phyloP scores from a whole-genome alignment of 2,113 vertebrate genomes.

The Phrynosoma platyrhinos region DNA sequence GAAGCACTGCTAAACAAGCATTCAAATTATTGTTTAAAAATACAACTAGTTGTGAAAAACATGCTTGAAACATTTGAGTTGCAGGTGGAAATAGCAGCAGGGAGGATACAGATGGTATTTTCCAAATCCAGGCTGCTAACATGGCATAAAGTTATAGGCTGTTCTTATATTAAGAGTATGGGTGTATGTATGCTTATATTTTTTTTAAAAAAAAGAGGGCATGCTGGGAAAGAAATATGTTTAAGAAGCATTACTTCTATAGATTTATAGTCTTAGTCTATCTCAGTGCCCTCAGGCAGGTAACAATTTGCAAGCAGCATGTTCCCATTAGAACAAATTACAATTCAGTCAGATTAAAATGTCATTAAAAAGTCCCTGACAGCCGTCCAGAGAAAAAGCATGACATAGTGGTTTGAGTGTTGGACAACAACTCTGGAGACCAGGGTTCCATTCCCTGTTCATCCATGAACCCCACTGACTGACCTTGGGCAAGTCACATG shows the following conservation, averaged over 20 bases:
- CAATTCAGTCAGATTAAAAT: conserved; percentile 16
- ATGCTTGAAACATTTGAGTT: conserved; percentile 11
- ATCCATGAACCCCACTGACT: no score
- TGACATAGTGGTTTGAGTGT: not conserved
- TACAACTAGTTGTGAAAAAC: conserved; percentile 26
- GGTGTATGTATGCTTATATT: no score
- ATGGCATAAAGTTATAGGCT: not conserved
- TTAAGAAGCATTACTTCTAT: not conserved
- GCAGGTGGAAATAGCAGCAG: not conserved
- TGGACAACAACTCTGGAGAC: not conserved
- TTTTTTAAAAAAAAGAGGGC: no score
- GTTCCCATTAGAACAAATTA: not conserved
- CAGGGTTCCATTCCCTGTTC: no score
- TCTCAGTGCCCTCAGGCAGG: not conserved
- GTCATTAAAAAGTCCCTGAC: not conserved
- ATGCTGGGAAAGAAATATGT: not conserved
- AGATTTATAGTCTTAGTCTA: not conserved
- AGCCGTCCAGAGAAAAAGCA: not conserved
- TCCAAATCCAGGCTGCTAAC: not conserved
- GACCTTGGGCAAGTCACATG: no score
- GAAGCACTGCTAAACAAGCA: conserved; percentile 3
- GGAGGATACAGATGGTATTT: not conserved
- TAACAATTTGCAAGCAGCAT: not conserved
- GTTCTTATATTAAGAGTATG: not conserved
- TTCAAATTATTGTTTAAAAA: conserved; percentile 39